Base-by-base conservation (phyloP, 2,888 invertebrate genomes). In the Bruchidius siliquastri region DNA sequence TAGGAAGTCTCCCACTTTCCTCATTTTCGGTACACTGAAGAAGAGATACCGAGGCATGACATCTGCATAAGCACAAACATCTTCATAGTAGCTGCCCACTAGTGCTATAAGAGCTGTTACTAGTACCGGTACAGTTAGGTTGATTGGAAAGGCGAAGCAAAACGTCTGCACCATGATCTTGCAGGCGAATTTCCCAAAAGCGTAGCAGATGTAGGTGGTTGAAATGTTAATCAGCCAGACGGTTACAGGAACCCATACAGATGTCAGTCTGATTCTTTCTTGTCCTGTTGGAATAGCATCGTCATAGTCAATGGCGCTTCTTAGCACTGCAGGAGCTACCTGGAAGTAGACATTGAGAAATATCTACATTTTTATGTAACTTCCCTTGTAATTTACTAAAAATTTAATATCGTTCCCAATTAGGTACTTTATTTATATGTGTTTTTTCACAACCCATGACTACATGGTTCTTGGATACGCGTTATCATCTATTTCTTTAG, bases 131-230 rank as follows among this genome's bases (percentile, higher is more conserved):
- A 94, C 92, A 0, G 92, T 90, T 18, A 97, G 87, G 81, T 90
- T 92, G 68, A 96, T 87, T 0, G 97, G 96, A 76, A 97, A 90
- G 0, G 97, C 94, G 81, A 94, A 96, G 80, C 96, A 94, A 84
- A 96, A 93, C 72, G 92, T 91, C 85, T 97, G 97, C 83, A 98
- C 96, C 84, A 94, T 91, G 77, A 96, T 93, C 88, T 94, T 95
- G 87, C 95, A 96, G 0, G 96, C 93, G 79, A 95, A 94, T 87
- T 95, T 96, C 3, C 92, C 90, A 76, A 90, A 90, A 21, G 88
- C 88, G 81, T 91, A 93, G 79, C 91, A 91, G 13, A 93, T 78
- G 81, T 94, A 92, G 0, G 93, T 91, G 0, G 92, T 85, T 0
- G 86, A 77, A 0, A 92, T 88, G 85, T 96, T 95, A 32, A 94